Evolutionary conservation across 2,797 vertebrate genomes (phyloP), one percentile per base, ranked within the genome.

Genomic region (Neoniphon sammara): DNA sequence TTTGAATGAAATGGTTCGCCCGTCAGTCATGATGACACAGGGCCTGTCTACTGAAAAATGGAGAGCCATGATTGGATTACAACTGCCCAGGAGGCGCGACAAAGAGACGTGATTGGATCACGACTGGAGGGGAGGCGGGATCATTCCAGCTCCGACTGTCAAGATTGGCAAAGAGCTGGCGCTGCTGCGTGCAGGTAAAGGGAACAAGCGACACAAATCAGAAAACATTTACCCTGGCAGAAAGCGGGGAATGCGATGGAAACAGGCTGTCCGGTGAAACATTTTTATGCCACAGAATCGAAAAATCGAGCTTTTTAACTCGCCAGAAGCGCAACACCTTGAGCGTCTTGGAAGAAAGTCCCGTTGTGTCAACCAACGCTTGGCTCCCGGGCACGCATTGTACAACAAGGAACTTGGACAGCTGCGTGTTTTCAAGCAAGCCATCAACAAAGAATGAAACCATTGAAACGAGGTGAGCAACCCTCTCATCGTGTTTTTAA

Each of bases 361-460:
- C 75, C 75, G 85, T 83, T 90, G 90, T 88, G 90, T 91, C 87
- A 86, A 82, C 82, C 89, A 81, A 68, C 88, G 92, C n/a, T 80
- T 70, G 85, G 90, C 87, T 86, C 82, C 60, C 82, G 82, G 87
- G 80, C 92, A 88, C 88, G 91, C 88, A 87, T 93, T 91, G 86
- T 91, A 87, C 80, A 23, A 90, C 76, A 17, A 87, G 86, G 89
- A 92, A 93, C 88, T 94, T 92, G 91, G 88, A 92, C 92, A 92
- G 91, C 87, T 87, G 91, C 85, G 86, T 75, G 91, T 87, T 88
- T 86, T 72, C 79, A 49, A 73, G 81, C 84, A 34, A 87, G 70
- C 85, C 87, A 89, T 89, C 92, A 92, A 93, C 92, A 92, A 93
- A 95, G 91, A 93, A 95, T 95, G 94, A 94, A 95, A 86, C 83